These are phyloP conservation scores for Thereva unica DNA, from an alignment of 2,888 invertebrate genomes.

Conservation along the genomic window DNA sequence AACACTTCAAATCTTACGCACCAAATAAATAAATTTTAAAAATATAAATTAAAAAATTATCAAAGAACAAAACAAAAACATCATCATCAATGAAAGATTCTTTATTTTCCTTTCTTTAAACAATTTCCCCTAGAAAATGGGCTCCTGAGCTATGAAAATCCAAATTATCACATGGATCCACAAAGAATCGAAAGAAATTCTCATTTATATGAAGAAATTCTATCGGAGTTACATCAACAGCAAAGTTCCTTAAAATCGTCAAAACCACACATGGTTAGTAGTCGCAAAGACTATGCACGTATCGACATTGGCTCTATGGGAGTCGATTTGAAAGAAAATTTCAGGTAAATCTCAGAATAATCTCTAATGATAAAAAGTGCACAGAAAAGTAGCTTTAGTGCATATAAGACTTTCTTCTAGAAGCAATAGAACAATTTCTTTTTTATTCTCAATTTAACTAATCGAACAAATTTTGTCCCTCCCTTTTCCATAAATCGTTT, in stretches of 20 bases:
- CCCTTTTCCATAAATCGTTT: neutral
- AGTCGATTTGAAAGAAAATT: slow-evolving; percentile 62
- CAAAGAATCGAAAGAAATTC: slow-evolving; percentile 73
- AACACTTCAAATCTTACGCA: no score
- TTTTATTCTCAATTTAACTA: slow-evolving; percentile 5
- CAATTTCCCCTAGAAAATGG: slow-evolving; percentile 73
- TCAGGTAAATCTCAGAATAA: slow-evolving; percentile 43
- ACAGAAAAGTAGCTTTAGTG: neutral
- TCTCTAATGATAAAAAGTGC: neutral
- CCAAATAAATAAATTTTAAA: neutral
- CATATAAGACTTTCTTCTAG: neutral
- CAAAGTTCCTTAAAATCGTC: slow-evolving; percentile 51
- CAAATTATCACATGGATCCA: slow-evolving; percentile 84
- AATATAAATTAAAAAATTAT: neutral
- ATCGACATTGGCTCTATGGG: slow-evolving; percentile 73
- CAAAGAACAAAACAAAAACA: slow-evolving; percentile 17
- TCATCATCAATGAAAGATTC: slow-evolving; percentile 24
- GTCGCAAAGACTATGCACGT: slow-evolving; percentile 68
- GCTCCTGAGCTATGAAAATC: slow-evolving; percentile 87
- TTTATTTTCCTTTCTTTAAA: slow-evolving; percentile 9
- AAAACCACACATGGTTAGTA: slow-evolving; percentile 61
- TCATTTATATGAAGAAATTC: slow-evolving; percentile 67
- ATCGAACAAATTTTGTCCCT: slow-evolving; percentile 17
- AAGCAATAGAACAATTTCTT: no score
- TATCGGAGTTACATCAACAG: slow-evolving; percentile 48